Base-by-base conservation (phyloP, 2,113 vertebrate genomes). In the Neolamprologus fasciatus region DNA sequence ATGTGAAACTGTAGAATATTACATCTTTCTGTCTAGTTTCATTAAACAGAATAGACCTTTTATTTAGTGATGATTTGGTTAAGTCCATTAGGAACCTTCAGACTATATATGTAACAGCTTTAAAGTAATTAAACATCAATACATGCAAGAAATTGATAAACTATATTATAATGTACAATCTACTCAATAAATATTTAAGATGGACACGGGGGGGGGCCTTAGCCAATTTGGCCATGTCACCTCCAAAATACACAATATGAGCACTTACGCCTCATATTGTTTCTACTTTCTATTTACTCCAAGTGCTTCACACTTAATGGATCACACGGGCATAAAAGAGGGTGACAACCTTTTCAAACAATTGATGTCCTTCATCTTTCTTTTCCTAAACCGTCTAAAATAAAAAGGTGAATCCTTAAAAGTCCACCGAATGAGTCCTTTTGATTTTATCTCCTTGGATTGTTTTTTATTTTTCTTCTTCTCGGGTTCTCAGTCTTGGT, bases 371-470 rank as follows among this genome's bases (percentile, higher is more conserved):
- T 51, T 78, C 28, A 33, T n/a, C 16, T 78, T 33, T 33, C 45
- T 51, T 78, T 78, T 51, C 26, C 17, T n/a, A n/a, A 51, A 51
- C 17, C 0, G 2, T 51, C 73, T 51, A 51, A 78, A 51, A n/a
- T 50, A 51, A 47, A 6, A 9, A 12, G 6, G 6, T 19, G 1
- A 78, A 50, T 78, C 71, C 10, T 8, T 31, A 12, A 19, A 50
- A 50, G 23, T 1, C 26, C 45, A n/a, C 73, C 2, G 0, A 10
- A 19, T 3, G 26, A 33, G 26, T 51, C 7, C 73, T 78, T 78
- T 78, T 31, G 0, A 51, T 50, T 31, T 78, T 0, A 51, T 78
- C 26, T 51, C 73, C 26, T 50, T 50, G 4, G 42, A 50, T 19
- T 78, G 26, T 50, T 50, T 31, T 78, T 47, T 3, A 28, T 8